Percentiles rank a stretch among this genome's conserved stretches.
Evolutionary conservation across 2,888 invertebrate species (phyloP).

Genomic region (Scaptodrosophila latifasciaeformis): DNA sequence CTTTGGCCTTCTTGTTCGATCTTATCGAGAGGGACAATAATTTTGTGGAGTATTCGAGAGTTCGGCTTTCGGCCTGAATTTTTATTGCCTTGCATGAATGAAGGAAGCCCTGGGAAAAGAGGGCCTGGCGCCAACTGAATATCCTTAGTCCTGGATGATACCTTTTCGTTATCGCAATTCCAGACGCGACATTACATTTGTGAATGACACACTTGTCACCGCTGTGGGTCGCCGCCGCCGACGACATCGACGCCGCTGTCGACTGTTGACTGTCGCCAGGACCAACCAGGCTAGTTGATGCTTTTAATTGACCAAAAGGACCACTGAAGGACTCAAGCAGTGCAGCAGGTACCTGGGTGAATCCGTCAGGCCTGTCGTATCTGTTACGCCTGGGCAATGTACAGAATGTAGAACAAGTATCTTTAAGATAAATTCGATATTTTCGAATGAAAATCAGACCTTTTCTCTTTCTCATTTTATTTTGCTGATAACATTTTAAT

Average conservation of each 20-base stretch:
- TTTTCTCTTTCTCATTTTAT: background rate
- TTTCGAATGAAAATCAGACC: constrained; percentile 21
- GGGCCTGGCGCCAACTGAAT: constrained; percentile 51
- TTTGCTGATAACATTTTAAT: constrained; percentile 56
- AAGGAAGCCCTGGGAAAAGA: too few species aligned
- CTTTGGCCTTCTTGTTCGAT: too few species aligned
- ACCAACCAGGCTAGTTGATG: too few species aligned
- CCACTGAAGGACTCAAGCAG: constrained; percentile 39
- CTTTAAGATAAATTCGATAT: constrained; percentile 63
- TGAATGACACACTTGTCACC: constrained; percentile 51
- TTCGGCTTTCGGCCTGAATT: too few species aligned
- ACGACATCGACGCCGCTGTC: background rate
- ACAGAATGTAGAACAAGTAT: constrained; percentile 62
- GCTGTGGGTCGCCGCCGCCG: constrained; percentile 42
- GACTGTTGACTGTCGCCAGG: constrained; percentile 35
- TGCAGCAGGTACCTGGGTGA: constrained; percentile 25
- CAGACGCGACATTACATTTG: constrained; percentile 45
- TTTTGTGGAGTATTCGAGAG: too few species aligned
- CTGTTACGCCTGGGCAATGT: constrained; percentile 52
- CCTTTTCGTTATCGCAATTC: constrained; percentile 37
- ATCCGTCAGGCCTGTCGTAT: constrained; percentile 32
- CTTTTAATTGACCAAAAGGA: constrained; percentile 66
- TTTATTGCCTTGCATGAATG: too few species aligned
- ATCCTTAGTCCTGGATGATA: constrained; percentile 25
- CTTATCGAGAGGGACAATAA: too few species aligned